phyloP scores from a whole-genome alignment of 2,888 invertebrate genomes.

The Calliphora vomitoria region DNA sequence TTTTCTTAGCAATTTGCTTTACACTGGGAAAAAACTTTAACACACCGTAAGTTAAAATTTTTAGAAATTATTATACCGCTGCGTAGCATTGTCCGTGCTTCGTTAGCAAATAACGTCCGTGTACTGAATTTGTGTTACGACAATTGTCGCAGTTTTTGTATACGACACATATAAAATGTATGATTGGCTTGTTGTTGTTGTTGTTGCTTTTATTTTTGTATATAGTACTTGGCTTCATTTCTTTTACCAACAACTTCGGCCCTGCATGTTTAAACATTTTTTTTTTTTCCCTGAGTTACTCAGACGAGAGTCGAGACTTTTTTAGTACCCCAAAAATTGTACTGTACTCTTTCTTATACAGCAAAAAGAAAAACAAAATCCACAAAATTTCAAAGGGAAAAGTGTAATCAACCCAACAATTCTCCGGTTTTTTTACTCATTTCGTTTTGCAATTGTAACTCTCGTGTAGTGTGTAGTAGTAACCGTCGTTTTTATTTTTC shows the following conservation, averaged over 20 bases:
- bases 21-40: conserved; percentile 34
- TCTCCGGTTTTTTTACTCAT: conserved; percentile 11
- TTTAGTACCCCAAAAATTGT: conserved; percentile 40
- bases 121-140: conserved; percentile 81
- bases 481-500: conserved; percentile 41
- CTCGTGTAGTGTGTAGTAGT: background rate
- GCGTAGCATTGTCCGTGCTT: conserved; percentile 75
- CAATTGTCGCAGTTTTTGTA: conserved; percentile 83
- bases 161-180: conserved; percentile 78
- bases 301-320: conserved; percentile 54
- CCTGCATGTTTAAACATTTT: conserved; percentile 27
- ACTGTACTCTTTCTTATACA: background rate
- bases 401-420: too few species aligned
- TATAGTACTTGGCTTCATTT: conserved; percentile 76
- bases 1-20: background rate
- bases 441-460: background rate
- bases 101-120: conserved; percentile 82
- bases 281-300: background rate
- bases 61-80: conserved; percentile 46
- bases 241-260: conserved; percentile 56
- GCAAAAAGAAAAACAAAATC: background rate
- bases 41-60: conserved; percentile 47
- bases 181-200: conserved; percentile 48
- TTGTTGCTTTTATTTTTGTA: conserved; percentile 72
- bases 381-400: background rate